A percentile compares a stretch with the other conserved stretches of the same genome.
Conservation (phyloP, 2,797 vertebrate genomes). For the Gorsachius magnificus region DNA sequence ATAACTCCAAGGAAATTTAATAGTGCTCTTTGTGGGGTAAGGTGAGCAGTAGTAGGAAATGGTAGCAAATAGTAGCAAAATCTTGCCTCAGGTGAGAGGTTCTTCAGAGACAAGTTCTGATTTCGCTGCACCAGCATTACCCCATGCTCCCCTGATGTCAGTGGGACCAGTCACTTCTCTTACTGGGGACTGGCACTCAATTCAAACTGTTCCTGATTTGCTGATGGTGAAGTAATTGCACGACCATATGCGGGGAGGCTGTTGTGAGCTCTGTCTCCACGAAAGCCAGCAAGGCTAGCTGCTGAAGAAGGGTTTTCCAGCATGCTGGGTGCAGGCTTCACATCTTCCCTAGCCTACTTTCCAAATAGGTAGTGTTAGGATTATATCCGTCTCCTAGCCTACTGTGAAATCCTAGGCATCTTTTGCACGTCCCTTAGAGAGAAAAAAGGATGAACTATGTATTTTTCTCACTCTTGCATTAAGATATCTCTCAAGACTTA, state of each 20-base stretch:
- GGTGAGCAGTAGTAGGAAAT: neutral
- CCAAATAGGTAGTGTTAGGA: neutral
- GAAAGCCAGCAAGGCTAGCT: neutral
- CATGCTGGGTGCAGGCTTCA: neutral
- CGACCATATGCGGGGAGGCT: neutral
- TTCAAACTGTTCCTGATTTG: neutral
- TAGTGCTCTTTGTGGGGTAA: fast-evolving
- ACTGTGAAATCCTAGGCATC: neutral
- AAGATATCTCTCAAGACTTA: neutral
- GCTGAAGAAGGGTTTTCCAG: neutral
- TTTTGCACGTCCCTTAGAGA: neutral
- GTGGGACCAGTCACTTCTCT: neutral
- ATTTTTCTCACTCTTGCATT: neutral
- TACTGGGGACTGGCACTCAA: neutral
- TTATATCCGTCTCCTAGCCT: neutral
- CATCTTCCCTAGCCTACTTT: neutral
- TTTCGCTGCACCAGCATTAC: neutral
- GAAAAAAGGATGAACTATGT: neutral
- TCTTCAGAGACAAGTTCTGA: neutral
- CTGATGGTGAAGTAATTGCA: neutral
- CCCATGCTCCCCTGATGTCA: neutral
- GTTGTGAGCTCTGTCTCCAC: neutral
- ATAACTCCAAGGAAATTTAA: neutral
- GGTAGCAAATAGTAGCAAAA: neutral
- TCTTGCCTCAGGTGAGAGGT: neutral